Percentiles rank a stretch among this genome's conserved stretches.
These are phyloP conservation scores for Brachyptera putata DNA, from an alignment of 2,888 invertebrate genomes.

Conservation along the genomic window DNA sequence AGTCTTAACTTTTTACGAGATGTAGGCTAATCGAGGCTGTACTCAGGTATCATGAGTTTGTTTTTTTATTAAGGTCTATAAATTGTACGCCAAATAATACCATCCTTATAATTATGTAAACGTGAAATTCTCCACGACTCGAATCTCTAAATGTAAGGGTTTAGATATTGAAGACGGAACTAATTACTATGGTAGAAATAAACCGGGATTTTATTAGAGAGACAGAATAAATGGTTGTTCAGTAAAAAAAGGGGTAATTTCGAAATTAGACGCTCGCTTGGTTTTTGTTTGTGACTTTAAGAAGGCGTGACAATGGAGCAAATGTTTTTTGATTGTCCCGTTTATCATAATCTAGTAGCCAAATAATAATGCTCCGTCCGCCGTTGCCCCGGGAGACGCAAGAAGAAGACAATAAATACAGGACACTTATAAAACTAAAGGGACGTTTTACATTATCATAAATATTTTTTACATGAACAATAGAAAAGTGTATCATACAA, in stretches of 20 bases:
- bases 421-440: too few species aligned
- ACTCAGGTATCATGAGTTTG: not conserved
- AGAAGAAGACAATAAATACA: too few species aligned
- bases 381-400: not conserved
- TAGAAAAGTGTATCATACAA: not conserved
- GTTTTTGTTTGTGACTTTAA: conserved; percentile 14
- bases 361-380: conserved; percentile 1
- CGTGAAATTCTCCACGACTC: conserved; percentile 10
- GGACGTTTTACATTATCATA: conserved; percentile 15
- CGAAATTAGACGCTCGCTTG: conserved; percentile 8
- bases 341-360: conserved; percentile 6
- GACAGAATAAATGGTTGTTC: conserved; percentile 12
- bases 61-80: not conserved
- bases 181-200: conserved; percentile 12
- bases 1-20: conserved; percentile 8
- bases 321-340: conserved; percentile 15
- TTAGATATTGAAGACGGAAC: not conserved
- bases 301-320: conserved; percentile 16
- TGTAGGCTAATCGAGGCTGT: not conserved
- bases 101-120: conserved; percentile 16
- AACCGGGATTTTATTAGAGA: conserved; percentile 8
- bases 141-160: not conserved
- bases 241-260: conserved; percentile 16
- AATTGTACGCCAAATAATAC: conserved; percentile 16
- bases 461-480: conserved; percentile 6